Conservation (phyloP, 1,140 invertebrate genomes). For the Sycobia sp. region DNA sequence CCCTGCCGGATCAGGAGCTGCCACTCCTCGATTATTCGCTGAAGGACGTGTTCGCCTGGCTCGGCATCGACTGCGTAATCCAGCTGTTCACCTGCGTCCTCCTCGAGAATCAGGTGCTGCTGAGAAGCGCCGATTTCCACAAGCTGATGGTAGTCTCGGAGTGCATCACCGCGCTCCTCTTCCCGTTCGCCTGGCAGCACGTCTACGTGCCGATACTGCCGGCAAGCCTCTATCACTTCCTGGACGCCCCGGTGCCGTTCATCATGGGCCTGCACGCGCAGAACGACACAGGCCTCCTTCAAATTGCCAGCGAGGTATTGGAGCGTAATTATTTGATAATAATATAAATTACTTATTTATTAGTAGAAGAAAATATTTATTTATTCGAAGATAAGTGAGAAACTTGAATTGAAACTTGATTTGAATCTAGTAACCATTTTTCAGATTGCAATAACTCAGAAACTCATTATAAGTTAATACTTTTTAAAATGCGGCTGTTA, state of each 20-base stretch:
- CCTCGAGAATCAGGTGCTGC: conserved; percentile 94
- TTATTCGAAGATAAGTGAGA: too few species aligned
- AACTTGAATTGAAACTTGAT: too few species aligned
- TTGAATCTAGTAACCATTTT: too few species aligned
- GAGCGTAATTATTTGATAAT: conserved; percentile 31
- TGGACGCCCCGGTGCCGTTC: conserved; percentile 98
- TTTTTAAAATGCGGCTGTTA: too few species aligned
- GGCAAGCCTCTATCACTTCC: conserved; percentile 91
- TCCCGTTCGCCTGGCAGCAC: conserved; percentile 97
- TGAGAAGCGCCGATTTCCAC: conserved; percentile 92
- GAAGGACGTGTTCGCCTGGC: conserved; percentile 81
- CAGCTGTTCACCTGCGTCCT: conserved; percentile 95
- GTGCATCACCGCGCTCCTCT: conserved; percentile 85
- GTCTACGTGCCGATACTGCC: conserved; percentile 99
- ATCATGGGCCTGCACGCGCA: conserved; percentile 88
- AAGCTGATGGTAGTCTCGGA: conserved; percentile 97
- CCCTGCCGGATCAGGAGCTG: conserved; percentile 76
- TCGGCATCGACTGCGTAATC: conserved; percentile 89
- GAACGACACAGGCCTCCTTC: conserved; percentile 64
- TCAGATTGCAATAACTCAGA: too few species aligned
- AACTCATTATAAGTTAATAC: too few species aligned
- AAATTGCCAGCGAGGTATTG: conserved; percentile 70
- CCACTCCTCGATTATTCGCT: conserved; percentile 94
- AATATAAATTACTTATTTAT: not conserved
- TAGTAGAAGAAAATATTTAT: too few species aligned